phyloP scores from a whole-genome alignment of 1,140 invertebrate genomes.

The Chymomyza costata region DNA sequence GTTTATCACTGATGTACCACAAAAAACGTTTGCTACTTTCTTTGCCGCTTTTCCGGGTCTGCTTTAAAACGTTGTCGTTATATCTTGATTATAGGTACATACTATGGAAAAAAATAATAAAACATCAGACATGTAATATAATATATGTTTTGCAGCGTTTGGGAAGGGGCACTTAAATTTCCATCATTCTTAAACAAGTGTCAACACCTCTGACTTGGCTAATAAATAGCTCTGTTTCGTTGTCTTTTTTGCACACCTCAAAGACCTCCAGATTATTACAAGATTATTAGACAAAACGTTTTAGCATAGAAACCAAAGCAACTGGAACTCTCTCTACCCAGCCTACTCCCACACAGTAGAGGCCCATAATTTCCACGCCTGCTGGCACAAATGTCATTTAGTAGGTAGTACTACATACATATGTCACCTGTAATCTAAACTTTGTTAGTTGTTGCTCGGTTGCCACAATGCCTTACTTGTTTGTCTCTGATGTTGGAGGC shows the following conservation, averaged over 20 bases:
- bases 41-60: too few species aligned
- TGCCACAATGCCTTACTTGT: constrained; percentile 49
- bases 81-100: too few species aligned
- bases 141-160: too few species aligned
- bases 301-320: constrained; percentile 72
- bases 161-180: too few species aligned
- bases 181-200: too few species aligned
- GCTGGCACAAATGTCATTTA: constrained; percentile 62
- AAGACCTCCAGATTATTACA: constrained; percentile 51
- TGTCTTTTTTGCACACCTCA: not conserved
- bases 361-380: constrained; percentile 25
- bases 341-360: constrained; percentile 8
- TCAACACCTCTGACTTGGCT: too few species aligned
- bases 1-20: constrained; percentile 40
- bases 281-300: constrained; percentile 66
- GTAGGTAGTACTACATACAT: too few species aligned
- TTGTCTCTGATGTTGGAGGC: constrained; percentile 50
- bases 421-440: constrained; percentile 40
- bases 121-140: too few species aligned
- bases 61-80: too few species aligned
- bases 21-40: constrained; percentile 1
- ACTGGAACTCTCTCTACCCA: constrained; percentile 65
- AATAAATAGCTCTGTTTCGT: not conserved
- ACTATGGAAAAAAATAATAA: too few species aligned
- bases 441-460: constrained; percentile 13